These are phyloP conservation scores for Amblyjoppa proteus DNA, from an alignment of 2,888 invertebrate genomes.

Conservation along the genomic window DNA sequence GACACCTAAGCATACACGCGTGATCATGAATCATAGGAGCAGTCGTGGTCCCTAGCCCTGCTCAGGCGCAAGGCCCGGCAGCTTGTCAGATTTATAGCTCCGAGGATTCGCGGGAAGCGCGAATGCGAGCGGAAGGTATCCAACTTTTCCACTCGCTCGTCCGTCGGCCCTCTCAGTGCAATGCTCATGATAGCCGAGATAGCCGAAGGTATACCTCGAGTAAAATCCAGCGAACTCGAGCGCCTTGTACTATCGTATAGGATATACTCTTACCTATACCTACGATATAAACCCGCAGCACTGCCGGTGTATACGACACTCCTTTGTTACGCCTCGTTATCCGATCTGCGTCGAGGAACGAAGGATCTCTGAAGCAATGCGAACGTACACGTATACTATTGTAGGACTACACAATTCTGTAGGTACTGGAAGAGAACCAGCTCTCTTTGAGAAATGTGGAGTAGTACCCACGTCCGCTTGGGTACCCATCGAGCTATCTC, in stretches of 20 bases:
- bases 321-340: conserved; percentile 82
- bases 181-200: conserved; percentile 65
- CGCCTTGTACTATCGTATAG: conserved; percentile 66
- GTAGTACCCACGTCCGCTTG: conserved; percentile 62
- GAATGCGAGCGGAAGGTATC: conserved; percentile 71
- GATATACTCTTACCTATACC: conserved; percentile 48
- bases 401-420: conserved; percentile 24
- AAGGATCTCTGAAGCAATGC: conserved; percentile 76
- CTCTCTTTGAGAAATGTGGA: conserved; percentile 58
- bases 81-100: conserved; percentile 81
- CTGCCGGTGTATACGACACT: conserved; percentile 72
- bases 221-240: conserved; percentile 62
- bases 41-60: conserved; percentile 72
- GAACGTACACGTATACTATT: conserved; percentile 19
- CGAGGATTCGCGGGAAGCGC: conserved; percentile 72
- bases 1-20: conserved; percentile 68
- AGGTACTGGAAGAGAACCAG: conserved; percentile 43
- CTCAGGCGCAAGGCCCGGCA: conserved; percentile 64
- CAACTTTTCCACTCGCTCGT: conserved; percentile 76
- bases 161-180: conserved; percentile 59
- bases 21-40: conserved; percentile 80
- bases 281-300: conserved; percentile 57
- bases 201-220: conserved; percentile 56
- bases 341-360: conserved; percentile 75
- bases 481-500: conserved; percentile 55